Percentiles rank a stretch among this genome's conserved stretches.
Conservation (phyloP, 2,888 invertebrate species). For the Chaetoderma sp. region DNA sequence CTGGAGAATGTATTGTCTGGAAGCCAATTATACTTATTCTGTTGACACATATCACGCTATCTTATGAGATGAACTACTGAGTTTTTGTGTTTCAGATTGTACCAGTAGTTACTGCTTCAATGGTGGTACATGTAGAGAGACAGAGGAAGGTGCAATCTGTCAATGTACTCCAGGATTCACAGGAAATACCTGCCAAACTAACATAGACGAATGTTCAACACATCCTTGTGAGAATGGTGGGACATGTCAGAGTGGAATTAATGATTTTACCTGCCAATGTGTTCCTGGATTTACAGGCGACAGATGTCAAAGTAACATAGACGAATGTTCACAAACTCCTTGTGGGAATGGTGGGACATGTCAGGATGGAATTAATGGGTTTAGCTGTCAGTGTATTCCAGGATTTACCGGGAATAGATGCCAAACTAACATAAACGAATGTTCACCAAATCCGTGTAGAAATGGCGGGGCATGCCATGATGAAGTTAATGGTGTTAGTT, state of each 20-base stretch:
- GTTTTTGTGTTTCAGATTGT: too few relatives aligned
- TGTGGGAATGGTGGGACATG: conserved; percentile 72
- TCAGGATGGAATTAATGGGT: conserved; percentile 48
- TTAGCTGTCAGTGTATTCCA: conserved; percentile 59
- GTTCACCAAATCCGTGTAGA: conserved; percentile 71
- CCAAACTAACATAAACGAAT: conserved; percentile 52
- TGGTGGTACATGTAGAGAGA: conserved; percentile 39
- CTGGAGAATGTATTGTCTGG: too few relatives aligned
- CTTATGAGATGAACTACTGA: too few relatives aligned
- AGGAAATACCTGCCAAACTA: conserved; percentile 37
- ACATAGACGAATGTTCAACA: conserved; percentile 45
- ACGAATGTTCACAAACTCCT: conserved; percentile 84
- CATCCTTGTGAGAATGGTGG: conserved; percentile 38
- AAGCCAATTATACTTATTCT: too few relatives aligned
- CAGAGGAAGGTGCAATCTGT: conserved; percentile 28
- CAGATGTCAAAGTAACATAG: conserved; percentile 73
- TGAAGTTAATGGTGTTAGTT: conserved; percentile 20
- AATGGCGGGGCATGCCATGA: conserved; percentile 51
- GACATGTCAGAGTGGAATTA: conserved; percentile 31
- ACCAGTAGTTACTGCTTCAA: too few relatives aligned
- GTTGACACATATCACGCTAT: too few relatives aligned
- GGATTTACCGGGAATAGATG: conserved; percentile 34
- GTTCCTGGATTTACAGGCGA: conserved; percentile 46
- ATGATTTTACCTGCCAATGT: conserved; percentile 42
- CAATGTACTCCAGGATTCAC: conserved; percentile 34